A percentile compares a stretch with the other conserved stretches of the same genome.
These are phyloP conservation scores for Dicaeum eximium DNA, from an alignment of 2,113 vertebrate genomes.

Conservation along the genomic window DNA sequence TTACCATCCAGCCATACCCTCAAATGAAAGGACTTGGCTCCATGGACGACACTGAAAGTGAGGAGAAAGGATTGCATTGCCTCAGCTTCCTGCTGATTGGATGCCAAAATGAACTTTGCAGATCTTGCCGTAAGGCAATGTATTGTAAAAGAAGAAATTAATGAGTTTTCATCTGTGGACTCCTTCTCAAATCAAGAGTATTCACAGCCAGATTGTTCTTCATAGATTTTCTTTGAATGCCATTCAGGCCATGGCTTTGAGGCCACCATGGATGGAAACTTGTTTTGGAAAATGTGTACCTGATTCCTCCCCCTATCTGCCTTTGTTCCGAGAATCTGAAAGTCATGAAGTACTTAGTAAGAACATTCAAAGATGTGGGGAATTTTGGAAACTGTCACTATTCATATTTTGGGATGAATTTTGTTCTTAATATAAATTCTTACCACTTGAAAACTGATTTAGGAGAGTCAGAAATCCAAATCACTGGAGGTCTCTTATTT, in stretches of 20 bases:
- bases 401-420: neutral
- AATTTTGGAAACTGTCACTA: neutral
- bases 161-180: neutral
- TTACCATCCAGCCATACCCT: neutral
- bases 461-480: constrained; percentile 27
- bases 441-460: constrained; percentile 35
- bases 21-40: neutral
- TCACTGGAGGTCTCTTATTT: constrained; percentile 41
- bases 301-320: neutral
- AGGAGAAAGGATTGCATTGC: neutral
- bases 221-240: neutral
- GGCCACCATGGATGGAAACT: neutral
- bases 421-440: constrained; percentile 32
- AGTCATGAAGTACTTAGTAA: neutral
- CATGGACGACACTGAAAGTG: neutral
- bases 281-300: neutral
- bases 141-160: neutral
- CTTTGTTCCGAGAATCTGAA: neutral
- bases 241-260: neutral
- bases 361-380: neutral
- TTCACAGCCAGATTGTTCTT: neutral
- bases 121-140: neutral
- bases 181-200: neutral
- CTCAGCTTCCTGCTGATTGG: neutral
- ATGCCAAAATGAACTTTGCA: neutral